Conservation (phyloP, 2,888 invertebrate genomes). For the Coenonympha arcania region DNA sequence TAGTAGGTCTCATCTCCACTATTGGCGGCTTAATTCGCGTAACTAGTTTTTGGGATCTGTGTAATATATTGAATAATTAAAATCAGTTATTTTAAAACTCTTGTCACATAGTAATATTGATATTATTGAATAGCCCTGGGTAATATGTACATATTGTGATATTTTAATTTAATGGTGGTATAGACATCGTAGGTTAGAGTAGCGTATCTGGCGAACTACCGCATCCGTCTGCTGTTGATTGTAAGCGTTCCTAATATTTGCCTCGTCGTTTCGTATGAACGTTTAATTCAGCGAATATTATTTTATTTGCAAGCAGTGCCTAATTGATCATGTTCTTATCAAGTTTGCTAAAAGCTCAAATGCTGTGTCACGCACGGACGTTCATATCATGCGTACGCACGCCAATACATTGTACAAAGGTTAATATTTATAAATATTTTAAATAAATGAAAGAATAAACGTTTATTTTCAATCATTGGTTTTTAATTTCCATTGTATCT, state of each 20-base stretch:
- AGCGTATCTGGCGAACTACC: conserved; percentile 45
- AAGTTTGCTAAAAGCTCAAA: conserved; percentile 21
- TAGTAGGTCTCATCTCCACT: conserved; percentile 28
- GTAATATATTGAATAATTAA: conserved; percentile 34
- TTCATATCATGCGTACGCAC: conserved; percentile 47
- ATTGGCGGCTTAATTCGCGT: conserved; percentile 27
- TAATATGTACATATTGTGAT: conserved; percentile 73
- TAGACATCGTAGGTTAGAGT: conserved; percentile 61
- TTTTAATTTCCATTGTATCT: conserved; percentile 16
- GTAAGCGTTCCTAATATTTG: conserved; percentile 43
- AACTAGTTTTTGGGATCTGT: conserved; percentile 39
- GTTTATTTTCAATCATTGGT: conserved; percentile 58
- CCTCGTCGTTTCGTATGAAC: conserved; percentile 31
- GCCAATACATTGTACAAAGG: conserved; percentile 69
- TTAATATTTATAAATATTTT: conserved; percentile 71
- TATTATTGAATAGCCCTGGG: conserved; percentile 60
- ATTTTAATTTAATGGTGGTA: conserved; percentile 70
- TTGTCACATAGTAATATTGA: conserved; percentile 37
- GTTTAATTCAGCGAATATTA: conserved; percentile 20
- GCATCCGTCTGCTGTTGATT: conserved; percentile 46
- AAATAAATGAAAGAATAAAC: conserved; percentile 72
- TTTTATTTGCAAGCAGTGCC: conserved; percentile 15
- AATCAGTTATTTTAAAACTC: conserved; percentile 24
- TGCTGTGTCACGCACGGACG: conserved; percentile 20
- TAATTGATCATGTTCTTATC: conserved; percentile 8